These are phyloP conservation scores for Malthinus flaveolus DNA, from an alignment of 2,888 invertebrate genomes.

Conservation along the genomic window DNA sequence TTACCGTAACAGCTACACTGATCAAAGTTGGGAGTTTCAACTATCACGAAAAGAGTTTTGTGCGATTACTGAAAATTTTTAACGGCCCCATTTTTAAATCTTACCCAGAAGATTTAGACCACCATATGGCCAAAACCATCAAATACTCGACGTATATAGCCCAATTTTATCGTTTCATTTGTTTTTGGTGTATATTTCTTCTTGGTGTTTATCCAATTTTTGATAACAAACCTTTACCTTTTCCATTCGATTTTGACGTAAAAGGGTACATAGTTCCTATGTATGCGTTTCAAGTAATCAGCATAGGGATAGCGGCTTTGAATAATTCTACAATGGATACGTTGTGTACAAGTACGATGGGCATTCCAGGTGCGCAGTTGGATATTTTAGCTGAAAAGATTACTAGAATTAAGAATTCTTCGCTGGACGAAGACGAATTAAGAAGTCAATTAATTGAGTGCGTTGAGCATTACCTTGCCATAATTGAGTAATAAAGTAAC, in stretches of 20 bases:
- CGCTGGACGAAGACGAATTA: neutral
- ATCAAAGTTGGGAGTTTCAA: conserved; percentile 13
- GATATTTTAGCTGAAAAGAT: conserved; percentile 21
- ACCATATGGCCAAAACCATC: conserved; percentile 19
- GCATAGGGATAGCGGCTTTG: conserved; percentile 18
- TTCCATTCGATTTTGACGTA: conserved; percentile 29
- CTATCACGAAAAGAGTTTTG: conserved; percentile 8
- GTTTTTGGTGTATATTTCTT: conserved; percentile 8
- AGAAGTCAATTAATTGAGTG: conserved; percentile 13
- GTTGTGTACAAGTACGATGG: conserved; percentile 17
- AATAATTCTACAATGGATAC: conserved; percentile 26
- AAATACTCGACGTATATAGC: conserved; percentile 15
- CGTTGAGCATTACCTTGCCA: conserved; percentile 18
- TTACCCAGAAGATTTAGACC: conserved; percentile 17
- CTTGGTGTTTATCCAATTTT: conserved; percentile 17
- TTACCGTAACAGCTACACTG: conserved; percentile 17
- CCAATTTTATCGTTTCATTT: conserved; percentile 12
- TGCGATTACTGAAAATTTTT: conserved; percentile 9
- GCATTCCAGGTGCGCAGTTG: conserved; percentile 18
- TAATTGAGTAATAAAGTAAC: conserved; percentile 9
- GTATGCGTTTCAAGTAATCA: conserved; percentile 21
- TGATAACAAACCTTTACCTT: conserved; percentile 19
- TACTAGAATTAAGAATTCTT: neutral
- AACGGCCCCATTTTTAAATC: conserved; percentile 20
- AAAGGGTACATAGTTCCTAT: conserved; percentile 15